Evolutionary conservation across 2,888 invertebrate species (phyloP), one percentile per base, ranked within the genome.

Genomic region (Scaptomyza polygonia): DNA sequence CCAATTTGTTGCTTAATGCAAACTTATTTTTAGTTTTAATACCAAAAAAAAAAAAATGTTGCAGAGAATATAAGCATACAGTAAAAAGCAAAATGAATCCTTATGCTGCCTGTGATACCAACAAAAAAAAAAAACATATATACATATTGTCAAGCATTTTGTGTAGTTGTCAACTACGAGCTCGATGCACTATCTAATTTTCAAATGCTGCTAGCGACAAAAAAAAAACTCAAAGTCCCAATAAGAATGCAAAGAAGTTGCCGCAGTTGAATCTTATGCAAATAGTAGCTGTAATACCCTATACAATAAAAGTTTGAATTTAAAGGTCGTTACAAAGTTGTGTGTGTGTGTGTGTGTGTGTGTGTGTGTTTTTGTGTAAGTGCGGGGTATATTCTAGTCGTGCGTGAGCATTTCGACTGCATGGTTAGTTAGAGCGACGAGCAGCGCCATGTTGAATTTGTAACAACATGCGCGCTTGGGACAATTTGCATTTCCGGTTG

Each of bases 401-500:
- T 11, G 21, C 25, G 2, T 27, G 8, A 0, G 47, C 51, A 55
- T 45, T 72, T 12, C 58, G 56, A 59, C 63, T 79, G 56, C 43
- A 75, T 66, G 83, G 80, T 82, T 82, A 82, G 88, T 86, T 82
- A 76, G 80, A 76, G 62, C 52, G 61, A 48, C 48, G 55, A 51
- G 62, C 47, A 58, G 55, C 72, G 79, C 77, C 69, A 88, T 88
- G 87, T 88, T 88, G 87, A 72, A 88, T 84, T 86, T 84, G 85
- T 81, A 73, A 88, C 85, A 84, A 83, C 81, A 88, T 86, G 83
- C 85, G 81, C 77, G 84, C 65, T 67, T 64, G 73, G 67, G 67
- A 84, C 87, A 88, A 84, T 84, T 84, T 84, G 88, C 84, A 84
- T 84, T 84, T 84, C 87, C 78, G 72, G 67, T 81, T 81, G 70